Conservation (phyloP, 2,888 invertebrate genomes). For the Drosophila hamatofila region DNA sequence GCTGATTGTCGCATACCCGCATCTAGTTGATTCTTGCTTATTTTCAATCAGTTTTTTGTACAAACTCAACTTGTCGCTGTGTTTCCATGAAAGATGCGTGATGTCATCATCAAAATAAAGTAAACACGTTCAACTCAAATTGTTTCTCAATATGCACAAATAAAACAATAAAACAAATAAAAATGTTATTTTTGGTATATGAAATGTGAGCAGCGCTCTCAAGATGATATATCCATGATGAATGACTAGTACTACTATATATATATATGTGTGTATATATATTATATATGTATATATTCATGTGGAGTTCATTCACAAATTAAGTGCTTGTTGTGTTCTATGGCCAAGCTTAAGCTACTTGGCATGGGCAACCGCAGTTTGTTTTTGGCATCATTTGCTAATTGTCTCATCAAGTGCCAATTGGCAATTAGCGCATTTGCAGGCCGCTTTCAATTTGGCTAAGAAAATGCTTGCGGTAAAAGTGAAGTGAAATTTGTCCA, state of each 20-base stretch:
- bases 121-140: slow-evolving; percentile 43
- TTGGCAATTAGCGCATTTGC: slow-evolving; percentile 45
- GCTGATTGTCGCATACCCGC: not conserved
- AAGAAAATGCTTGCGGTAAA: slow-evolving; percentile 65
- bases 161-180: slow-evolving; percentile 26
- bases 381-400: slow-evolving; percentile 30
- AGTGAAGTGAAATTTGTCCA: slow-evolving; percentile 64
- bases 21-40: slow-evolving; percentile 4
- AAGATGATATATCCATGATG: slow-evolving; percentile 7
- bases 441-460: slow-evolving; percentile 61
- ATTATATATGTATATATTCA: not conserved
- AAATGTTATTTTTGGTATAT: slow-evolving; percentile 24
- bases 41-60: slow-evolving; percentile 40
- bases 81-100: slow-evolving; percentile 59
- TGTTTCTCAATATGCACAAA: slow-evolving; percentile 48
- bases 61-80: slow-evolving; percentile 40
- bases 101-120: slow-evolving; percentile 63
- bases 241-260: not conserved
- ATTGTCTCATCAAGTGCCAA: slow-evolving; percentile 30
- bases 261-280: not conserved
- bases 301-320: not conserved
- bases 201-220: slow-evolving; percentile 12
- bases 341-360: slow-evolving; percentile 37
- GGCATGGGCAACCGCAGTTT: slow-evolving; percentile 14
- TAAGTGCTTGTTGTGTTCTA: slow-evolving; percentile 45